A percentile compares a stretch with the other conserved stretches of the same genome.
Evolutionary conservation across 2,888 invertebrate species (phyloP).

Genomic region (Cantharis lateralis): DNA sequence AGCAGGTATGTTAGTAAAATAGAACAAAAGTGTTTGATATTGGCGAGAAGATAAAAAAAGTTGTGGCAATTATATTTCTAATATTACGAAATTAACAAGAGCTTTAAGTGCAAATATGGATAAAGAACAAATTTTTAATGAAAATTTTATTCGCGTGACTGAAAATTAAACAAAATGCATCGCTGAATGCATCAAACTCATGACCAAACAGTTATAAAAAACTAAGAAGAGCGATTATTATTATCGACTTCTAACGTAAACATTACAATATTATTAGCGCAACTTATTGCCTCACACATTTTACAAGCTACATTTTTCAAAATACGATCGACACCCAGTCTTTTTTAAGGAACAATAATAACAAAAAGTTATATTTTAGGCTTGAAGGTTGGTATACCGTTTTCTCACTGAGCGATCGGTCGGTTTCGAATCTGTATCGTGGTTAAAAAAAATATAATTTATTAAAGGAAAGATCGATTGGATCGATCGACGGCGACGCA

Average conservation of each 20-base stretch:
- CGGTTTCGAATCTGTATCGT: background rate
- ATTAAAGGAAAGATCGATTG: background rate
- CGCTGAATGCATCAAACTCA: constrained; percentile 29
- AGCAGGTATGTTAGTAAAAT: too few relatives aligned
- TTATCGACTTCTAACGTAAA: constrained; percentile 41
- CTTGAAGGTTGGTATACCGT: background rate
- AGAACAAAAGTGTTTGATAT: too few relatives aligned
- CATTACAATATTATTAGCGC: constrained; percentile 44
- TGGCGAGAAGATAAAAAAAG: too few relatives aligned
- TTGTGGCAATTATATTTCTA: background rate
- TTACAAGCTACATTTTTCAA: constrained; percentile 39
- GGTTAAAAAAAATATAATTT: background rate
- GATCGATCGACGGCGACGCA: background rate
- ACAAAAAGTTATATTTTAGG: too few relatives aligned
- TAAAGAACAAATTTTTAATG: background rate
- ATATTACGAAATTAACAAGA: background rate
- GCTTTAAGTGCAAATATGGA: background rate
- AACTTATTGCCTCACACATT: constrained; percentile 43
- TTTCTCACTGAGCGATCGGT: background rate
- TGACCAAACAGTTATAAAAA: constrained; percentile 36
- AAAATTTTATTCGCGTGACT: constrained; percentile 15
- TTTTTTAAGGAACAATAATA: too few relatives aligned
- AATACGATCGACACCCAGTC: constrained; percentile 39
- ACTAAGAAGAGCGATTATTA: constrained; percentile 41
- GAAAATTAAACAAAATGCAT: constrained; percentile 19